Percentiles rank a stretch among this genome's conserved stretches.
These are phyloP conservation scores for Pteruthius melanotis DNA, from an alignment of 2,113 vertebrate species.

Conservation along the genomic window DNA sequence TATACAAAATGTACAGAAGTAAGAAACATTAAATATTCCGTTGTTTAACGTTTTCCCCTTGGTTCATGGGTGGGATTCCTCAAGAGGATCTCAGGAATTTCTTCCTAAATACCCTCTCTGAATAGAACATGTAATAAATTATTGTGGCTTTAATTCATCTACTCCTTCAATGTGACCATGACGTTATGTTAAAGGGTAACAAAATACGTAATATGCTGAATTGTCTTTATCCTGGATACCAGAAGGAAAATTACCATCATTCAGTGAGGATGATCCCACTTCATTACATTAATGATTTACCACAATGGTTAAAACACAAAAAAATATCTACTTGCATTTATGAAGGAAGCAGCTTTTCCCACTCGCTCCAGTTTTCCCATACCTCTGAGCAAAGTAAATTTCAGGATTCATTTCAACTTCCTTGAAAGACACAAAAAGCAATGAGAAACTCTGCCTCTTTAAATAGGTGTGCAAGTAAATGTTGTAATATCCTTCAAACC, in stretches of 20 bases:
- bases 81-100: background rate
- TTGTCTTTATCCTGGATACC: conserved; percentile 37
- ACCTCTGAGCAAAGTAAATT: conserved; percentile 22
- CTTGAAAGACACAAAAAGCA: background rate
- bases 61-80: background rate
- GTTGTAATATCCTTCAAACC: conserved; percentile 86
- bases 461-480: conserved; percentile 64
- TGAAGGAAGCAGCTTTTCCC: conserved; percentile 63
- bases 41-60: background rate
- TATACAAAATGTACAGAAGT: background rate
- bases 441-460: conserved; percentile 24
- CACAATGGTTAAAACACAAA: conserved; percentile 37
- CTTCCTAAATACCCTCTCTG: background rate
- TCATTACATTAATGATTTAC: conserved; percentile 55
- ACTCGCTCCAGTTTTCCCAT: conserved; percentile 22
- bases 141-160: conserved; percentile 42
- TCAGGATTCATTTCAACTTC: background rate
- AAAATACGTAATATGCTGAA: conserved; percentile 59
- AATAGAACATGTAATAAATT: conserved; percentile 41
- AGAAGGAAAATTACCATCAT: conserved; percentile 60
- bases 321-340: conserved; percentile 67
- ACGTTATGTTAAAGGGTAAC: conserved; percentile 60
- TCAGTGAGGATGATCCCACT: conserved; percentile 15
- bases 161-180: conserved; percentile 19
- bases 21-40: background rate